Evolutionary conservation across 2,113 vertebrate genomes (phyloP).

Genomic region (Vulpes vulpes): DNA sequence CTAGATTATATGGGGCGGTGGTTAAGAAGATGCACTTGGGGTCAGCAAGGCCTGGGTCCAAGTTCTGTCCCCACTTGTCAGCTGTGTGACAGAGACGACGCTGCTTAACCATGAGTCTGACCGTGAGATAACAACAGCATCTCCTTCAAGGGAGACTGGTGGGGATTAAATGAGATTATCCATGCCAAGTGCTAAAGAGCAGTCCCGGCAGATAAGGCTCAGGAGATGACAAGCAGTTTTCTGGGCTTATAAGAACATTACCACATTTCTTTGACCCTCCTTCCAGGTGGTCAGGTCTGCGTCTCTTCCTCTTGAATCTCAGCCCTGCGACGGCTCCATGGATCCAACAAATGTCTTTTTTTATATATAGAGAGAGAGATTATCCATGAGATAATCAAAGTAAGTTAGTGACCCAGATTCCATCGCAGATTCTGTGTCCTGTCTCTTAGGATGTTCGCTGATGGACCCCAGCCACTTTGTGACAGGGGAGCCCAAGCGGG

Average conservation of each 20-base stretch:
- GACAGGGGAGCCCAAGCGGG: not conserved
- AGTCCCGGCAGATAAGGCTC: not conserved
- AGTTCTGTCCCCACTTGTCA: not conserved
- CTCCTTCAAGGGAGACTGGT: not conserved
- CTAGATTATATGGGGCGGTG: not conserved
- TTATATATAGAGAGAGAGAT: no score
- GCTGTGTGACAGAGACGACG: not conserved
- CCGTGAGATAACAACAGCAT: not conserved
- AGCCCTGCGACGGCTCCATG: not conserved
- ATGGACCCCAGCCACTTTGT: not conserved
- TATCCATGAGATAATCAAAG: not conserved
- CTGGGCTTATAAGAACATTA: not conserved
- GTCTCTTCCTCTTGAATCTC: not conserved
- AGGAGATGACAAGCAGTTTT: not conserved
- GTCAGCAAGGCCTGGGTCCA: not conserved
- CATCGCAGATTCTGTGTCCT: not conserved
- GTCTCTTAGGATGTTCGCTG: not conserved
- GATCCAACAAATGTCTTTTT: not conserved
- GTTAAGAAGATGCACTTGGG: not conserved
- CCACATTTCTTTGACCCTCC: not conserved
- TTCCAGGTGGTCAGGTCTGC: not conserved
- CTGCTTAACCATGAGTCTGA: not conserved
- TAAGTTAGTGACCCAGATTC: not conserved
- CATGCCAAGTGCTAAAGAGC: not conserved
- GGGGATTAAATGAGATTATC: not conserved